phyloP scores from a whole-genome alignment of 2,797 vertebrate genomes.

The Tiaroga cobitis region DNA sequence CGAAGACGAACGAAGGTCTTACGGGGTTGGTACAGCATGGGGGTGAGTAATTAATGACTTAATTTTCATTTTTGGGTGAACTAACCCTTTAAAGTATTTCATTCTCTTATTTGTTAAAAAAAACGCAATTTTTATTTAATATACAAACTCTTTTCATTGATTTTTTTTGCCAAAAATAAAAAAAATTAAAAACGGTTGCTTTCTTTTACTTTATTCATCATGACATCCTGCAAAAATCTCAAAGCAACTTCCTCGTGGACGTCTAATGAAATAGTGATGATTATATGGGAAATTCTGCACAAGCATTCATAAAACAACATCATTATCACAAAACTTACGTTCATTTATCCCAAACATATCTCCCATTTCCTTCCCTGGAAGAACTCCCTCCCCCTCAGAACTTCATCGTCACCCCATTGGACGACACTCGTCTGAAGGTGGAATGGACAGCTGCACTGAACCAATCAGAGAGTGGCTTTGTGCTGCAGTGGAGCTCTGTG shows the following conservation, averaged over 20 bases:
- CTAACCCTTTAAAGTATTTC: too few relatives aligned
- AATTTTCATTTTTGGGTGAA: too few relatives aligned
- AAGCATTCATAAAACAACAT: neutral
- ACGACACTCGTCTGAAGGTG: slow-evolving; percentile 65
- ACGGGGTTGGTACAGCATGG: too few relatives aligned
- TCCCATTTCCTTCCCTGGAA: slow-evolving; percentile 56
- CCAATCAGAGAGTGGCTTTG: slow-evolving; percentile 59
- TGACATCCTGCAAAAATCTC: neutral
- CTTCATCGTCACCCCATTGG: slow-evolving; percentile 55
- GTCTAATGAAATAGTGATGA: neutral
- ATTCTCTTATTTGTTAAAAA: neutral
- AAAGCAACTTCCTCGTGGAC: neutral
- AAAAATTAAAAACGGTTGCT: neutral
- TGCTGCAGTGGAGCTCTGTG: slow-evolving; percentile 74
- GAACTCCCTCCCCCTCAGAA: slow-evolving; percentile 53
- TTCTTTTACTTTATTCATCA: neutral
- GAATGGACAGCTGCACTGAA: slow-evolving; percentile 63
- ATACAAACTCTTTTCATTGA: neutral
- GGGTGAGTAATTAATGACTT: too few relatives aligned
- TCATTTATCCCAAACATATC: neutral
- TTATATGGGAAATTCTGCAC: neutral
- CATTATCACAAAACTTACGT: neutral
- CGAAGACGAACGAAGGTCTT: too few relatives aligned
- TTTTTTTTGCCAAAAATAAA: too few relatives aligned
- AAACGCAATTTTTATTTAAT: neutral